Conservation (phyloP, 2,888 invertebrate species). For the Xestia ashworthii region DNA sequence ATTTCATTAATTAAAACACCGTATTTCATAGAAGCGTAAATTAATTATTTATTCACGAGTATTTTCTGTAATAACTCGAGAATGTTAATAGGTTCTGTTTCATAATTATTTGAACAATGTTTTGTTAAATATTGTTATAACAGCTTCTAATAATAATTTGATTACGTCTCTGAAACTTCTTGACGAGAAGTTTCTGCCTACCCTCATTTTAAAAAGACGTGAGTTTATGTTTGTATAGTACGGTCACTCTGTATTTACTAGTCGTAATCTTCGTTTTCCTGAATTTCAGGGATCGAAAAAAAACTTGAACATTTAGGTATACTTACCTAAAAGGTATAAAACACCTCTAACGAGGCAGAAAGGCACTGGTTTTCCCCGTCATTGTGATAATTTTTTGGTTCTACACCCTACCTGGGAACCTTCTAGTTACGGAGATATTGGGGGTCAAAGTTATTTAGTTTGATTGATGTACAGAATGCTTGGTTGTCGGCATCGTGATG, state of each 20-base stretch:
- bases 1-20: constrained; percentile 47
- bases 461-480: too few relatives aligned
- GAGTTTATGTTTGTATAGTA: not conserved
- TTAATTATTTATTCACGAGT: constrained; percentile 40
- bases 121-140: not conserved
- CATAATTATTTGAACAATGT: constrained; percentile 27
- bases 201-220: not conserved
- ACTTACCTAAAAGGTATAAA: too few relatives aligned
- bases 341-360: too few relatives aligned
- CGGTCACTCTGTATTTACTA: not conserved
- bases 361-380: too few relatives aligned
- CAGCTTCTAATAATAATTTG: not conserved
- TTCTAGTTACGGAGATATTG: too few relatives aligned
- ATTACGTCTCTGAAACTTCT: not conserved
- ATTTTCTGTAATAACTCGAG: constrained; percentile 41
- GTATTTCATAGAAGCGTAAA: constrained; percentile 43
- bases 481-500: too few relatives aligned
- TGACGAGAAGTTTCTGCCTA: not conserved
- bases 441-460: too few relatives aligned
- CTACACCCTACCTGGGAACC: too few relatives aligned
- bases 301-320: not conserved
- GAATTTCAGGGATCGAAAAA: not conserved
- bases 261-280: not conserved
- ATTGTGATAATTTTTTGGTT: too few relatives aligned
- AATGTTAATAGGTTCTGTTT: constrained; percentile 17